phyloP scores from a whole-genome alignment of 2,113 vertebrate genomes.

The Dolichotis patagonum region DNA sequence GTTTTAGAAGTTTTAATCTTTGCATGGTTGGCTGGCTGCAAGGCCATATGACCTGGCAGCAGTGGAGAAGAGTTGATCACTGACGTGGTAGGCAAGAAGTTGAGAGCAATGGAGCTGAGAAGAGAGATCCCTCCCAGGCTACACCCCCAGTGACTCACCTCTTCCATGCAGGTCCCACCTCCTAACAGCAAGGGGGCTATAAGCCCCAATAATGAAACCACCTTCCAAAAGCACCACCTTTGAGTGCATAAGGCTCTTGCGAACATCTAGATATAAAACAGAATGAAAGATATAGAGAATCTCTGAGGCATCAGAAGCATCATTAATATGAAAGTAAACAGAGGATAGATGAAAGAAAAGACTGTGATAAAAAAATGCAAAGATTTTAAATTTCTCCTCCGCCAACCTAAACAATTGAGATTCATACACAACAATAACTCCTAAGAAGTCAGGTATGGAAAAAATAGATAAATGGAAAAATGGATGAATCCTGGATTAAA shows the following conservation, averaged over 20 bases:
- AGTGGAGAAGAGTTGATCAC: not conserved
- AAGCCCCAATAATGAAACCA: not conserved
- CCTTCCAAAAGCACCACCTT: not conserved
- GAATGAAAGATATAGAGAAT: not conserved
- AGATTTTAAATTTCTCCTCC: not conserved
- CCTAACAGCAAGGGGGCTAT: not conserved
- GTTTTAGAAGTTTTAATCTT: not conserved
- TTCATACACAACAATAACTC: not conserved
- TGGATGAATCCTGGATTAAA: not conserved
- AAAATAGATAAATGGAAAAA: conserved; percentile 11
- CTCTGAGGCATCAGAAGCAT: not conserved
- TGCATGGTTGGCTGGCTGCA: not conserved
- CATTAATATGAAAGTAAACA: not conserved
- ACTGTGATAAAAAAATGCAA: not conserved
- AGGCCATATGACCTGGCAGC: not conserved
- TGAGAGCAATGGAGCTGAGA: not conserved
- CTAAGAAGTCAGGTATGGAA: not conserved
- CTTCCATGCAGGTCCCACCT: not conserved
- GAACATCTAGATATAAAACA: not conserved
- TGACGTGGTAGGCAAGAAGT: not conserved
- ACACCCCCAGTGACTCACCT: not conserved
- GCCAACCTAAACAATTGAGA: not conserved
- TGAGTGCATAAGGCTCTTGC: not conserved
- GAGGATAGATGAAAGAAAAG: not conserved
- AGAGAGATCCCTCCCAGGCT: not conserved